Conservation (phyloP, 1,140 invertebrate genomes). For the Rhyzopertha dominica region DNA sequence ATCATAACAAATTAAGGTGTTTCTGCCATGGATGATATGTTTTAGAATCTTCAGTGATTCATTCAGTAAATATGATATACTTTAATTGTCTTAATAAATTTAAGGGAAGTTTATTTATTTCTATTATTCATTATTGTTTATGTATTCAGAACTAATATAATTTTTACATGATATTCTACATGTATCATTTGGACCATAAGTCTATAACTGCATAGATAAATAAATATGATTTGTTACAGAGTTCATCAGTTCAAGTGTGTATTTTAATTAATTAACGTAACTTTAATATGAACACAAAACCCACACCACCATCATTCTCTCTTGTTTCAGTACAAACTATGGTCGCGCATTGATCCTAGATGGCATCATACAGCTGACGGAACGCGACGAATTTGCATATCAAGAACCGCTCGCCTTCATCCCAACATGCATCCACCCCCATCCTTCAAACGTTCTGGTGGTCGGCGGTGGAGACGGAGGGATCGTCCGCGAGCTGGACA, state of each 20-base stretch:
- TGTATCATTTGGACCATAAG: not conserved
- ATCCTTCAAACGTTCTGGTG: conserved; percentile 89
- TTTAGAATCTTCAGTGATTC: no score
- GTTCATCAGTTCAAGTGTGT: not conserved
- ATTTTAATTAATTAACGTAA: not conserved
- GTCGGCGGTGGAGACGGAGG: conserved; percentile 98
- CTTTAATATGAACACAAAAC: not conserved
- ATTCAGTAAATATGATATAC: no score
- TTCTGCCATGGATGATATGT: no score
- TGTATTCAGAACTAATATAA: no score
- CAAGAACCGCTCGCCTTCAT: conserved; percentile 98
- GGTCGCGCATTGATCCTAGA: conserved; percentile 89
- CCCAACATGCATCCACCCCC: conserved; percentile 85
- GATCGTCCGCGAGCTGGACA: conserved; percentile 89
- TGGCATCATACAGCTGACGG: conserved; percentile 95
- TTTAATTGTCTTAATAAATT: no score
- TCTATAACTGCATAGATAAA: not conserved
- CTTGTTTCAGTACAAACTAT: conserved; percentile 69
- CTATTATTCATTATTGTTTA: no score
- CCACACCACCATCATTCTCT: not conserved
- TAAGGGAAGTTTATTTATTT: no score
- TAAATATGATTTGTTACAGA: not conserved
- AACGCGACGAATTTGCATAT: conserved; percentile 95
- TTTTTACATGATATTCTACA: not conserved
- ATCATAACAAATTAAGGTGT: no score